Percentiles rank a stretch among this genome's conserved stretches.
phyloP scores from a whole-genome alignment of 2,888 invertebrate genomes.

The Melieria picta region DNA sequence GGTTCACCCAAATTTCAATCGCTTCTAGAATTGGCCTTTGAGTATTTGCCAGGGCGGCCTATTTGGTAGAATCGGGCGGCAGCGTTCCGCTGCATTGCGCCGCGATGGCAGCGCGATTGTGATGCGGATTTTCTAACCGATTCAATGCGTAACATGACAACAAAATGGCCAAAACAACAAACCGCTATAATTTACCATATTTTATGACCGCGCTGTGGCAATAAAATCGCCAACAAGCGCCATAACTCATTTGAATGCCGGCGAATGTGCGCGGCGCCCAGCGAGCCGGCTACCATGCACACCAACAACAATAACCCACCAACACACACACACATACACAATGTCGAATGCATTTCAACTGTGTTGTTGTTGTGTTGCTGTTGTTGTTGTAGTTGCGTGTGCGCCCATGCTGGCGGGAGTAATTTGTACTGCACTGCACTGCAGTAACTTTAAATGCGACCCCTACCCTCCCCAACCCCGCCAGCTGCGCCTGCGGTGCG shows the following conservation, averaged over 20 bases:
- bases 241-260: conserved; percentile 63
- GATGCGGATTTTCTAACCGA: conserved; percentile 25
- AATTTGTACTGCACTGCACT: conserved; percentile 41
- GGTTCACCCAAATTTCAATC: too few relatives aligned
- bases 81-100: conserved; percentile 11
- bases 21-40: too few relatives aligned
- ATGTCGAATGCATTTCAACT: conserved; percentile 29
- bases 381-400: conserved; percentile 15
- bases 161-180: conserved; percentile 65
- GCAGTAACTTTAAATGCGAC: conserved; percentile 38
- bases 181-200: conserved; percentile 65
- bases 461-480: conserved; percentile 14
- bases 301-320: conserved; percentile 10
- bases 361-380: too few relatives aligned
- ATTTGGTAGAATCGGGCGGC: conserved; percentile 39
- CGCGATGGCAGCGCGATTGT: not conserved
- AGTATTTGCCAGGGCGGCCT: conserved; percentile 43
- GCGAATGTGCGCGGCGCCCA: conserved; percentile 50
- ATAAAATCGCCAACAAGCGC: conserved; percentile 64
- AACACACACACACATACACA: conserved; percentile 1
- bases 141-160: conserved; percentile 60
- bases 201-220: conserved; percentile 65
- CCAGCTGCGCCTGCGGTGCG: conserved; percentile 6
- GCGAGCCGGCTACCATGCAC: conserved; percentile 46
- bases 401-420: conserved; percentile 41